Conservation (phyloP, 2,888 invertebrate genomes). For the Clusia tigrina region DNA sequence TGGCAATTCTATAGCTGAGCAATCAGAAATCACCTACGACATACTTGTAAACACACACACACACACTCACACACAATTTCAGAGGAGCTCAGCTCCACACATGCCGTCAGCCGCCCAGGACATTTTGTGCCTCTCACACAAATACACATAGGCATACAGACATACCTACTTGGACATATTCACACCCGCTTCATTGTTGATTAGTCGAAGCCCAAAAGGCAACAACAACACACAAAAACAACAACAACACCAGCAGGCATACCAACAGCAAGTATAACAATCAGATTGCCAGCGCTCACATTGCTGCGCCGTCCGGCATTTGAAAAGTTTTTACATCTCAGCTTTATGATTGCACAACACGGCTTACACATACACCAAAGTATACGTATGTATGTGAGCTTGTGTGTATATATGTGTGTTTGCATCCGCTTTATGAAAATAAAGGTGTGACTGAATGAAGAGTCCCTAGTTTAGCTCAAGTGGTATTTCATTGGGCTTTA, state of each 20-base stretch:
- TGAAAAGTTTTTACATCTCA: neutral
- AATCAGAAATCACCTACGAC: slow-evolving; percentile 34
- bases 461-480: too few relatives aligned
- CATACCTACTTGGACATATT: neutral
- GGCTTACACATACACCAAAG: too few relatives aligned
- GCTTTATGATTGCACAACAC: too few relatives aligned
- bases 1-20: slow-evolving; percentile 38
- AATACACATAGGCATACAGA: neutral
- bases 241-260: neutral
- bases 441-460: too few relatives aligned
- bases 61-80: neutral
- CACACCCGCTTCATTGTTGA: neutral
- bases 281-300: neutral
- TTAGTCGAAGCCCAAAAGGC: neutral
- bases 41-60: neutral
- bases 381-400: neutral
- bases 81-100: too few relatives aligned
- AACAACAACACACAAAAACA: neutral
- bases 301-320: too few relatives aligned
- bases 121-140: neutral
- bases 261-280: neutral
- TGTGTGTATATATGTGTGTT: slow-evolving; percentile 2
- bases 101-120: too few relatives aligned
- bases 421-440: too few relatives aligned
- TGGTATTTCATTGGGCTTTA: too few relatives aligned